phyloP scores from a whole-genome alignment of 2,797 vertebrate genomes.

The Triplophysa bombifrons region DNA sequence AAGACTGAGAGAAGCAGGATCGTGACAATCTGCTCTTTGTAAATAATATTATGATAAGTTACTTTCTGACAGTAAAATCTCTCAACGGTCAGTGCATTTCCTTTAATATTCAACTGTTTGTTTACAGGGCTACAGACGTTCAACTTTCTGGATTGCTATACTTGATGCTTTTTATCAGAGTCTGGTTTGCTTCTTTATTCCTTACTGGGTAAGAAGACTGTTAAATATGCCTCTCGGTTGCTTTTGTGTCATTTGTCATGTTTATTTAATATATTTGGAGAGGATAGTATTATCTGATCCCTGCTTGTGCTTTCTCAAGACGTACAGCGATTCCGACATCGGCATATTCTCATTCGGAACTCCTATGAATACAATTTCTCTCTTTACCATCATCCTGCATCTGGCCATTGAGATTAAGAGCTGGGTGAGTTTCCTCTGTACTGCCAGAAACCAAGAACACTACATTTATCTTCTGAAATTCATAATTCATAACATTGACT shows the following conservation, averaged over 20 bases:
- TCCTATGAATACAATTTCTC: slow-evolving; percentile 87
- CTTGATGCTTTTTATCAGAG: slow-evolving; percentile 95
- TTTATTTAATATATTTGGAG: background rate
- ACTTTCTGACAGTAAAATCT: background rate
- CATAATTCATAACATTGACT: background rate
- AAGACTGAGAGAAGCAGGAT: too few relatives aligned
- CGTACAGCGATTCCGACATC: slow-evolving; percentile 82
- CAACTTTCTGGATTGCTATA: slow-evolving; percentile 85
- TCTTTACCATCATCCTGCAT: slow-evolving; percentile 90
- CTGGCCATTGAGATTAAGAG: slow-evolving; percentile 93
- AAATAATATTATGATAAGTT: background rate
- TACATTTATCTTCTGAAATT: slow-evolving; percentile 24
- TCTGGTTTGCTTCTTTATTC: slow-evolving; percentile 91
- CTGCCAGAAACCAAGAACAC: slow-evolving; percentile 20
- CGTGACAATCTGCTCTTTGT: background rate
- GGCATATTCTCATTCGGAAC: slow-evolving; percentile 89
- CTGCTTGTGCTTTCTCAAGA: slow-evolving; percentile 66
- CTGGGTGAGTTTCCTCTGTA: slow-evolving; percentile 81
- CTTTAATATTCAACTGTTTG: background rate
- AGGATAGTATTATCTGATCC: background rate
- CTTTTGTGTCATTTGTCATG: background rate
- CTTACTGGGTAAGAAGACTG: slow-evolving; percentile 82
- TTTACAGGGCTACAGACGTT: slow-evolving; percentile 83
- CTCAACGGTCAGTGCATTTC: background rate
- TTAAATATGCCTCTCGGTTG: background rate